Evolutionary conservation across 2,113 vertebrate species (phyloP), one percentile per base, ranked within the genome.

Genomic region (Mustela lutreola): DNA sequence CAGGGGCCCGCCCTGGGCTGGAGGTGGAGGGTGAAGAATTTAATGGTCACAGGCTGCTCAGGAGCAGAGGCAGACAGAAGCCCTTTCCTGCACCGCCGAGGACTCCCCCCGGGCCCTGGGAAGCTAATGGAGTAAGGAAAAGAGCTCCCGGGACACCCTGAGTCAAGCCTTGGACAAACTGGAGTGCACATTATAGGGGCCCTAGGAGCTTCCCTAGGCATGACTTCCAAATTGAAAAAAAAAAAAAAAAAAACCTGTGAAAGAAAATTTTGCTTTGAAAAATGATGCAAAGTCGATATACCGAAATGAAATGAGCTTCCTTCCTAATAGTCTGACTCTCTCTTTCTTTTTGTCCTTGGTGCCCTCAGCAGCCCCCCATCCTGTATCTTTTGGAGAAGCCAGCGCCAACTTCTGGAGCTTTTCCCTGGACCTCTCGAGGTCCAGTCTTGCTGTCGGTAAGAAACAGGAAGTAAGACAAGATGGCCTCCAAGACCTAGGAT

Each of bases 11-110:
- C 26, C 71, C 42, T 11, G 19, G 28, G 70, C 60, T 2, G 60
- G 58, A 4, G 71, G 84, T 9, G 83, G 88, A 22, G 21, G 15
- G 58, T 2, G 9, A 22, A 19, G 21, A 21, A 9, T 65, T 16
- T n/a, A 14, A 78, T 62, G 65, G 92, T 88, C 90, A 94, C 86
- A 63, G 24, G 26, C 53, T 33, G 86, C 48, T 45, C 36, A 1
- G 2, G 24, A 42, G 24, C 9, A 0, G 16, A 36, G 42, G 65
- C 12, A 18, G 19, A 75, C 31, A 1, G 4, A 42, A 79, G 28
- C 60, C 21, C 48, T 33, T 7, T n/a, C 16, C 3, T 0, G n/a
- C 39, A 1, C 48, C 0, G 1, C 33, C 0, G 3, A 12, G 81
- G 4, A 28, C 53, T 31, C 24, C 11, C 53, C 36, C 5, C 11